Conservation (phyloP, 2,797 vertebrate genomes). For the Anguilla obscura region DNA sequence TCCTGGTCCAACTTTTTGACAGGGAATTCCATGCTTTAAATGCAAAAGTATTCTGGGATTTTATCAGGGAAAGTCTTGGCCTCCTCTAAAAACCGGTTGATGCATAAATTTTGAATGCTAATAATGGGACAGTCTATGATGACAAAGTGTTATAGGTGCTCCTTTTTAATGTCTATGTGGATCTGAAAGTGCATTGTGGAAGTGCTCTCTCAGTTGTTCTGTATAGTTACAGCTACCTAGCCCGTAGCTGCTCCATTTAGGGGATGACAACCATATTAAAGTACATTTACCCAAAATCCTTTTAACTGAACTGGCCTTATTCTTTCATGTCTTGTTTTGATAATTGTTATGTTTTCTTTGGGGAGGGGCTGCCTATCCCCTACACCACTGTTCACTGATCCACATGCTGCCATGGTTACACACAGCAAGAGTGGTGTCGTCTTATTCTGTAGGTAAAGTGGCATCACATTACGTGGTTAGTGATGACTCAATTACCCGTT, state of each 20-base stretch:
- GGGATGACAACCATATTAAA: background rate
- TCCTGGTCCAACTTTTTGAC: background rate
- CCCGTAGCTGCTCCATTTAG: background rate
- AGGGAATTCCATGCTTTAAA: background rate
- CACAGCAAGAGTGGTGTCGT: background rate
- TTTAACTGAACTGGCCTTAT: constrained; percentile 7
- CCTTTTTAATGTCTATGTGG: background rate
- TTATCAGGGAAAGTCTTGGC: background rate
- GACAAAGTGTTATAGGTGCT: background rate
- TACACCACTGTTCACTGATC: background rate
- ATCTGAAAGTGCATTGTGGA: background rate
- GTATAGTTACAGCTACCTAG: background rate
- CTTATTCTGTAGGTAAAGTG: no score
- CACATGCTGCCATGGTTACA: background rate
- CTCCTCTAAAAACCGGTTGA: background rate
- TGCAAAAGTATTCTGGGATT: background rate
- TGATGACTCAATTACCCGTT: no score
- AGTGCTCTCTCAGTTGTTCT: background rate
- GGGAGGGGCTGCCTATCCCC: background rate
- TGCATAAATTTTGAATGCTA: no score
- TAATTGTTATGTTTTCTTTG: background rate
- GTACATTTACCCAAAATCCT: background rate
- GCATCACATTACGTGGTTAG: no score
- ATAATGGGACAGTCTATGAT: background rate
- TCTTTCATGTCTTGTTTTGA: background rate